Evolutionary conservation across 1,140 invertebrate species (phyloP), one percentile per base, ranked within the genome.

Genomic region (Aphelenchoides fujianensis): DNA sequence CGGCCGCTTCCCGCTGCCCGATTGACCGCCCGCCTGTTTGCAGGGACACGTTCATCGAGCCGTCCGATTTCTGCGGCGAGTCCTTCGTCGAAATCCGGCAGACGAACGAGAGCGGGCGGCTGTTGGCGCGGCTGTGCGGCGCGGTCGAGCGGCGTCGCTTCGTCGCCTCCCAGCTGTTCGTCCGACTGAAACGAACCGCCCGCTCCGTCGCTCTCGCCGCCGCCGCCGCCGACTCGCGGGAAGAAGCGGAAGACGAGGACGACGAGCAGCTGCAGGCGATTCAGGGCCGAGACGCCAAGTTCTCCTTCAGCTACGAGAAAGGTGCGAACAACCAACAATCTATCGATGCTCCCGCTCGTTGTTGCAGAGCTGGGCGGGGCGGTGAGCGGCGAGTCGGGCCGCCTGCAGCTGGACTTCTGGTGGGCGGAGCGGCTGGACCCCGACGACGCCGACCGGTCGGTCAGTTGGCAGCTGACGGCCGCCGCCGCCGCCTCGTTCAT

Each of bases 101-200:
- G 31, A 16, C 12, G 36, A 66, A 66, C 63, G 23, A 31, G 1
- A 32, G n/a, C 12, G 36, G 36, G 32, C 27, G 12, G 12, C 32
- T 66, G 36, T 16, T 66, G 32, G 31, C 27, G 1, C 31, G 63
- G 53, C 31, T 32, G n/a, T 66, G 63, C 32, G 63, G 63, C n/a
- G n/a, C n/a, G 12, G 53, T 66, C 63, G 1, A 19, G 12, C 34
- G 19, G 1, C 1, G 12, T n/a, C 16, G 53, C 3, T 66, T 66
- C 27, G 23, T 23, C 28, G 28, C 27, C n/a, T 16, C 12, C 9
- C 23, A 36, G 16, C 12, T 66, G 31, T 66, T 41, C 31, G 16
- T 66, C 0, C 63, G 63, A 32, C 12, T 66, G 0, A 34, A 19
- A 66, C 16, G 63, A 66, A 66, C 63, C 16, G 32, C 16, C n/a